Evolutionary conservation across 2,797 vertebrate genomes (phyloP), one percentile per base, ranked within the genome.

Genomic region (Falco concolor): DNA sequence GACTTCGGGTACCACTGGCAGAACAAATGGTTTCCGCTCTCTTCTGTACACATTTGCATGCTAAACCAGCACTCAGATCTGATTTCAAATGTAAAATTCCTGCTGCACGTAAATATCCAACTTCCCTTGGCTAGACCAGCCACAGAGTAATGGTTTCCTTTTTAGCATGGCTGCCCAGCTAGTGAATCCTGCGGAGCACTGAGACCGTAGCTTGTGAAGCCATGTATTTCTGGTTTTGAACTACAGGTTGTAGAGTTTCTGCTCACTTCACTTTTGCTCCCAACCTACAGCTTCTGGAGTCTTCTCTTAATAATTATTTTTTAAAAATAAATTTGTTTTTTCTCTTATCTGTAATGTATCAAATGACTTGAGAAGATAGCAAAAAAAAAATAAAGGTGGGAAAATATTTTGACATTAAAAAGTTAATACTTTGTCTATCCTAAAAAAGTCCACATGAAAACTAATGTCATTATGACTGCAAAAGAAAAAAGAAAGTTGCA

Each of bases 151-250:
- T 22, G 42, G 14, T 49, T 87, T 59, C 63, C 30, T 61, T 11
- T 15, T 7, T 1, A 44, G 54, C 24, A 6, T 2, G 11, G 22
- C 64, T 78, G 50, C 50, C 76, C 64, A 17, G 45, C 22, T 44
- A 5, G 72, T 4, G 4, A 32, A 27, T 27, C 42, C 59, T 49
- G 36, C n/a, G 9, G 2, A 83, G 2, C 45, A 42, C 32, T 0
- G 3, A 36, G 50, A 21, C 19, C 0, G 0, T 0, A 12, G 18
- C n/a, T 54, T 42, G 42, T 40, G 64, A 70, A 77, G 34, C 12
- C n/a, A 59, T 11, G 0, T 10, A 18, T 20, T 69, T 53, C 19
- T 36, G 7, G 13, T 6, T 34, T 84, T 19, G 14, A 27, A 19
- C 38, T 25, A 27, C 34, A 44, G 23, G 20, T 8, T 59, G 18